These are phyloP conservation scores for Hemibagrus wyckioides DNA, from an alignment of 2,113 vertebrate species.

Conservation along the genomic window DNA sequence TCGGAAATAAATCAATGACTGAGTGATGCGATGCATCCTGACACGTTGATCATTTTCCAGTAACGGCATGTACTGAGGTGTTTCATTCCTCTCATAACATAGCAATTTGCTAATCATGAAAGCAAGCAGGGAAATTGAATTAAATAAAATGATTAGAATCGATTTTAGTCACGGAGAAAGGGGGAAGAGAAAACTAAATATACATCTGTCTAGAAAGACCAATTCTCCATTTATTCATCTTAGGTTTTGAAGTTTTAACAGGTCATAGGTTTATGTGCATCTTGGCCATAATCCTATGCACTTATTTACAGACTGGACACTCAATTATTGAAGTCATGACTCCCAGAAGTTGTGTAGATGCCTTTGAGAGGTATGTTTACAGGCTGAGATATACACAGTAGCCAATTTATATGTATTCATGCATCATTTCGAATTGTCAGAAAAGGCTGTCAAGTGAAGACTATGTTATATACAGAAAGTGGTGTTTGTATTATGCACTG, in stretches of 20 bases:
- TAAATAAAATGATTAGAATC: slow-evolving; percentile 44
- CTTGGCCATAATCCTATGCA: neutral
- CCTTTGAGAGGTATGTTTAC: neutral
- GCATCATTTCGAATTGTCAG: neutral
- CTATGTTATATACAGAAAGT: neutral
- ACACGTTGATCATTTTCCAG: neutral
- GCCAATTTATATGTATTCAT: neutral
- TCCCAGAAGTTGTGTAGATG: neutral
- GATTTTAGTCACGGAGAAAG: slow-evolving; percentile 58
- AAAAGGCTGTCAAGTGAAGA: neutral
- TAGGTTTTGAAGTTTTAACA: neutral
- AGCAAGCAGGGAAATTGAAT: slow-evolving; percentile 50
- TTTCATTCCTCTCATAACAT: neutral
- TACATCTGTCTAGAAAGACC: slow-evolving; percentile 60
- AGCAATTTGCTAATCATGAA: neutral
- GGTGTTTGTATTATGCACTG: neutral
- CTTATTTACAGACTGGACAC: neutral
- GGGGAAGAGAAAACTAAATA: slow-evolving; percentile 8
- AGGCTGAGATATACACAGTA: neutral
- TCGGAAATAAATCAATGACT: neutral
- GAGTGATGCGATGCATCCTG: neutral
- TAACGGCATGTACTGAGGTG: neutral
- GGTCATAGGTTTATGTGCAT: neutral
- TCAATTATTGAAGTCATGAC: neutral
- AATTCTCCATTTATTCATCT: slow-evolving; percentile 27